Evolutionary conservation across 1,140 invertebrate genomes (phyloP).

Genomic region (Heliconius eleuchia): DNA sequence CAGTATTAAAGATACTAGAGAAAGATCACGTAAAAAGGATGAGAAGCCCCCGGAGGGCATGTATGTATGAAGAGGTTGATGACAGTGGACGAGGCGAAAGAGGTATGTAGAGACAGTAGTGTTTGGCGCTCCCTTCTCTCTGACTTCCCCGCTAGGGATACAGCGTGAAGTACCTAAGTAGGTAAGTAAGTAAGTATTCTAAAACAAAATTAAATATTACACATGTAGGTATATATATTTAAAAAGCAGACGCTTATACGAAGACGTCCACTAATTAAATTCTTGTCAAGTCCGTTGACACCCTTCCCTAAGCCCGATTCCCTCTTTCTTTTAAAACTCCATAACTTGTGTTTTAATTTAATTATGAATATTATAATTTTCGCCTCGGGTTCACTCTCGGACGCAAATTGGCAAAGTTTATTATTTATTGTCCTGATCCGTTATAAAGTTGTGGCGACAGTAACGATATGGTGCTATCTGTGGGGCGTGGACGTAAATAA

Average conservation of each 20-base stretch:
- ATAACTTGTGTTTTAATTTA: constrained; percentile 76
- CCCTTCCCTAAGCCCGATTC: constrained; percentile 56
- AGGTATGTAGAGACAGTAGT: too few relatives aligned
- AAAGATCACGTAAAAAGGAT: too few relatives aligned
- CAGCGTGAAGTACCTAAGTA: too few relatives aligned
- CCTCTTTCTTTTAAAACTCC: constrained; percentile 72
- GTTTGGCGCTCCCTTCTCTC: too few relatives aligned
- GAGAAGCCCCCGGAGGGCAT: too few relatives aligned
- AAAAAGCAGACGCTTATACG: constrained; percentile 8
- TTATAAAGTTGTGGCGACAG: constrained; percentile 53
- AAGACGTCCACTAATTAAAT: constrained; percentile 62
- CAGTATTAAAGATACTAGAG: too few relatives aligned
- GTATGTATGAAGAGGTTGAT: too few relatives aligned
- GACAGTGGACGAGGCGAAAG: too few relatives aligned
- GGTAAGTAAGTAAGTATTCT: neutral
- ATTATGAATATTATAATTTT: constrained; percentile 73
- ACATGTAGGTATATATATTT: constrained; percentile 7
- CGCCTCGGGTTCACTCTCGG: constrained; percentile 50
- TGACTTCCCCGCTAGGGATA: too few relatives aligned
- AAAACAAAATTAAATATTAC: neutral
- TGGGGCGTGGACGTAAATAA: constrained; percentile 28
- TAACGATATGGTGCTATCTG: constrained; percentile 43
- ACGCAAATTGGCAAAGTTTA: constrained; percentile 72
- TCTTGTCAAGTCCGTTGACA: constrained; percentile 62
- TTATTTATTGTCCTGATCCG: constrained; percentile 67